Base-by-base conservation (phyloP, 1,140 invertebrate genomes). In the Danaus melanippus region DNA sequence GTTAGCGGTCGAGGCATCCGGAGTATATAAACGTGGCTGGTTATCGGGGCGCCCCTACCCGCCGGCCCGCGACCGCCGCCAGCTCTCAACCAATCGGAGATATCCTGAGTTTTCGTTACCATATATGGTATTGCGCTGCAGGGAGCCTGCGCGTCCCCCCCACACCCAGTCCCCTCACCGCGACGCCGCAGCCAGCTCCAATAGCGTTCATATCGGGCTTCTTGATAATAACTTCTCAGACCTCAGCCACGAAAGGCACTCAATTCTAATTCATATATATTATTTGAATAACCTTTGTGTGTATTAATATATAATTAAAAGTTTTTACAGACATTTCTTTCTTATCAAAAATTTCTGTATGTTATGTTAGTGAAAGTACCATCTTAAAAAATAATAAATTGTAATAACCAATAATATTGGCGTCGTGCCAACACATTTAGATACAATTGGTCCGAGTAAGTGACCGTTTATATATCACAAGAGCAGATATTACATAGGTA, bases 71-170 rank as follows among this genome's bases (percentile, higher is more conserved):
- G 61, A 60, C 72, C 67, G 68, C 74, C 58, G 71, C 66, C 41
- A 56, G 58, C 67, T 79, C 68, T 84, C 78, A 58, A 71, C 83
- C 83, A 86, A 86, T 84, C 72, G 63, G 64, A 76, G 59, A 66
- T 64, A 74, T 75, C 69, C 69, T 79, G 83, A 81, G 73, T 79
- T 83, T 86, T 86, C 78, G 74, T 86, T 70, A 71, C 83, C 83
- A 86, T 86, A 86, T 86, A 86, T 86, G 83, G 83, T 84, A 84
- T 86, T 84, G 72, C 75, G 70, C 75, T 74, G 73, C 76, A 85
- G 71, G 76, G 82, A 85, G 78, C 70, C 72, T 85, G 82, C 82
- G 82, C 82, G 71, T 62, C 66, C 70, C 67, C 73, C 68, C 74
- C 67, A 64, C 71, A 48, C 60, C 64, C 71, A 45, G 10, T 39